Conservation (phyloP, 2,888 invertebrate genomes). For the Microplitis deprimator region DNA sequence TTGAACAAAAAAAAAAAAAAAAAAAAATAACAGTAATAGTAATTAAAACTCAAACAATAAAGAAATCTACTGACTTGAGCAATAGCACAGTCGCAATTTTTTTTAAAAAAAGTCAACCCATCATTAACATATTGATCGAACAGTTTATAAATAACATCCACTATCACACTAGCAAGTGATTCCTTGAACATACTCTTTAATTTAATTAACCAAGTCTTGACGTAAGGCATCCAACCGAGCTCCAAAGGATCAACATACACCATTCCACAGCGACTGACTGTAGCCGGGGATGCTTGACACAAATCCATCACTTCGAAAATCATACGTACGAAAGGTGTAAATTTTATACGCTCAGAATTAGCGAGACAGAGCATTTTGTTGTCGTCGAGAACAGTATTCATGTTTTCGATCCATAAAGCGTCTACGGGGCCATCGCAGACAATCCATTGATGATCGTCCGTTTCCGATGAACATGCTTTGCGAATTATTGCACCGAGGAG, state of each 20-base stretch:
- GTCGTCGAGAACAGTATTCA: conserved; percentile 93
- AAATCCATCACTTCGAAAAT: conserved; percentile 86
- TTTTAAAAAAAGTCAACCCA: conserved; percentile 79
- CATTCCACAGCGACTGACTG: conserved; percentile 84
- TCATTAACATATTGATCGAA: conserved; percentile 79
- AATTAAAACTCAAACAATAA: conserved; percentile 20
- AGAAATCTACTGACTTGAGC: conserved; percentile 76
- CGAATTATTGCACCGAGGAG: conserved; percentile 81
- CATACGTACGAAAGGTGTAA: conserved; percentile 92
- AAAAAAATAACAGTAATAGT: background rate
- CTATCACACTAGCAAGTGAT: conserved; percentile 74
- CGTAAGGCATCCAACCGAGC: conserved; percentile 85
- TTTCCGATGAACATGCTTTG: conserved; percentile 75
- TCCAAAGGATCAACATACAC: conserved; percentile 91
- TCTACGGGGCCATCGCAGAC: conserved; percentile 94
- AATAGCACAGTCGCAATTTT: conserved; percentile 81
- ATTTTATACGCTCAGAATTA: conserved; percentile 91
- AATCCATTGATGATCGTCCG: conserved; percentile 89
- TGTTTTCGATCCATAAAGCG: conserved; percentile 94
- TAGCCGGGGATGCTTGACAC: conserved; percentile 92
- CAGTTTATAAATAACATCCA: conserved; percentile 78
- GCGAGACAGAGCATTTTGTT: conserved; percentile 94
- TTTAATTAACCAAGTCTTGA: conserved; percentile 82
- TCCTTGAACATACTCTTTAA: conserved; percentile 70
- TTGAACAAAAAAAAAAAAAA: background rate